Base-by-base conservation (phyloP, 2,888 invertebrate species). In the Pyrocoelia pectoralis region DNA sequence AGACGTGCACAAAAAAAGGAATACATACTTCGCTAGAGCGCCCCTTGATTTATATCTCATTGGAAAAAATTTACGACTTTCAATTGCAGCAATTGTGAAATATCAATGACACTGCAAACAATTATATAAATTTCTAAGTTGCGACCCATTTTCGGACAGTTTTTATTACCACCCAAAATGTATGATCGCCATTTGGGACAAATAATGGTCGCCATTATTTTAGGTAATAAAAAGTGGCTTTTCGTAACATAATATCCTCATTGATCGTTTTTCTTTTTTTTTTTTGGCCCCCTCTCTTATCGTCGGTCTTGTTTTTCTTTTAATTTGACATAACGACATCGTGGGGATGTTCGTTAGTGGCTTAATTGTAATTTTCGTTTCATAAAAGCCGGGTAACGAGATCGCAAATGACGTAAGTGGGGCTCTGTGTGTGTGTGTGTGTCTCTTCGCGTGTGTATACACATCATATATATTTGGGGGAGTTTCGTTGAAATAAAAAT, bases 91-190 rank as follows among this genome's bases (percentile, higher is more conserved):
- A 60, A 64, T 60, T 60, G 60, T 43, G 43, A 59, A 64, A 64
- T 64, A 50, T 64, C 64, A 50, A 59, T 64, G 59, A 50, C 48
- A 41, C 55, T 55, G 56, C 56, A 60, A 65, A 60, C 65, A 65
- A 60, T 65, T 65, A 65, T 65, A 65, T 65, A 65, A 65, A 65
- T 65, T 64, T 65, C 61, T 64, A 57, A 65, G 61, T 57, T 61
- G 61, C 53, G 56, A 61, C 65, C 60, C 56, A 60, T 60, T 65
- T 60, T 53, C 56, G 49, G 65, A 65, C 65, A 61, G 65, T 60
- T 65, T 61, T 65, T 65, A 65, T 65, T 60, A 56, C 65, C 13
- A 33, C 40, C 33, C 29, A 19, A 65, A 56, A 65, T 65, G 56
- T 61, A 65, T 61, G 65, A 61, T 56, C 56, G 65, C 56, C 65